phyloP scores from a whole-genome alignment of 2,113 vertebrate genomes.

The Lampris megalopsis region DNA sequence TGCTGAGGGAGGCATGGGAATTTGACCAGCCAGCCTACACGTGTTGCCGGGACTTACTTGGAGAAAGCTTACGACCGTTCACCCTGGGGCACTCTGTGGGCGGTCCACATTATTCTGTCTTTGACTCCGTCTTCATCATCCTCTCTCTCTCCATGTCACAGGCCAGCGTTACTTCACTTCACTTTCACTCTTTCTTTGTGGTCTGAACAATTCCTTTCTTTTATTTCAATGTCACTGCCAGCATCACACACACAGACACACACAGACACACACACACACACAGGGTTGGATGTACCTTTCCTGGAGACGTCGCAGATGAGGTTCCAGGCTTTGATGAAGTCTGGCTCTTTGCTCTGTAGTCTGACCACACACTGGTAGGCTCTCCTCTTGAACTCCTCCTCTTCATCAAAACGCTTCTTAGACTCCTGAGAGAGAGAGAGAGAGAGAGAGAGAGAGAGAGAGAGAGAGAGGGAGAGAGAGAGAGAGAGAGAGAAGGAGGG shows the following conservation, averaged over 20 bases:
- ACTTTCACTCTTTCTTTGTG: too few relatives aligned
- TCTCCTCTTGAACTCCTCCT: constrained; percentile 95
- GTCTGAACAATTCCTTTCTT: too few relatives aligned
- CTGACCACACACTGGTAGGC: constrained; percentile 95
- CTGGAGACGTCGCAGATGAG: constrained; percentile 97
- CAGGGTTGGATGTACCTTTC: constrained; percentile 77
- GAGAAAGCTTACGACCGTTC: too few relatives aligned
- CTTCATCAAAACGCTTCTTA: constrained; percentile 95
- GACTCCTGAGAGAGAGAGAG: constrained; percentile 86
- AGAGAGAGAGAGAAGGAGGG: background rate
- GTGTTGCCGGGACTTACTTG: too few relatives aligned
- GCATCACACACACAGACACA: background rate
- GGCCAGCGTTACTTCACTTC: too few relatives aligned
- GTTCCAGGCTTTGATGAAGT: constrained; percentile 93
- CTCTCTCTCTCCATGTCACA: too few relatives aligned
- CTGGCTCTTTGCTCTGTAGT: constrained; percentile 93
- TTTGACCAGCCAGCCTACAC: too few relatives aligned
- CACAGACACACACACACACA: background rate
- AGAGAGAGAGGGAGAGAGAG: constrained; percentile 19
- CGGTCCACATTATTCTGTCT: too few relatives aligned
- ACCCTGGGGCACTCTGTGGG: too few relatives aligned
- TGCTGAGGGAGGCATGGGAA: too few relatives aligned
- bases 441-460: background rate
- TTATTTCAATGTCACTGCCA: too few relatives aligned
- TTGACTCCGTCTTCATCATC: too few relatives aligned